Evolutionary conservation across 2,797 vertebrate species (phyloP), one percentile per base, ranked within the genome.

Genomic region (Gymnothorax javanicus): DNA sequence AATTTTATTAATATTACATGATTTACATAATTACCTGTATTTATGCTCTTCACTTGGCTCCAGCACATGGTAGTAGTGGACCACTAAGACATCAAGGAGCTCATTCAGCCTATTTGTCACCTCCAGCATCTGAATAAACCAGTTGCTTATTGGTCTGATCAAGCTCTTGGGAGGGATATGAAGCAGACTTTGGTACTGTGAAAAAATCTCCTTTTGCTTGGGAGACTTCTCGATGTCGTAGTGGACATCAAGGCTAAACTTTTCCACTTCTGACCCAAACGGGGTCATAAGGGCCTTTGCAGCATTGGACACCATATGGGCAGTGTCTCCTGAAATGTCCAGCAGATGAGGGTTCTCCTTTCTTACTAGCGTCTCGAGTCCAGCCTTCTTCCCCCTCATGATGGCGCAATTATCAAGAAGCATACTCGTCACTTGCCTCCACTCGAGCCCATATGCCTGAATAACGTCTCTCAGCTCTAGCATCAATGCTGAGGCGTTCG

Each of bases 181-280:
- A 17, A 60, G 59, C 59, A 60, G 59, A 60, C 59, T 60, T 17
- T 60, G 59, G 17, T 9, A 60, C 1, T 60, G 8, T 83, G 86
- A 62, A 86, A 86, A 86, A 60, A 86, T n/a, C 33, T 81, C 85
- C 73, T 86, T 86, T 20, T 86, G 86, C 64, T 86, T 86, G 33
- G 86, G 73, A 3, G 57, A 89, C 58, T 87, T 87, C 33, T 87
- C 77, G 64, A 89, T 87, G 67, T 87, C 60, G 83, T 87, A 83
- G 43, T 88, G 86, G 1, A 86, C 85, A 86, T 88, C 81, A 73
- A 9, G 33, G 82, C 88, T 87, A 52, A 88, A 87, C 0, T 84
- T 5, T 81, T 81, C 85, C 8, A 87, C 69, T 75, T 75, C 54
- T 84, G 50, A n/a, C 15, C 15, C 58, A 58, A 87, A 87, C 6